phyloP scores from a whole-genome alignment of 1,140 invertebrate genomes.

The Pissodes strobi region DNA sequence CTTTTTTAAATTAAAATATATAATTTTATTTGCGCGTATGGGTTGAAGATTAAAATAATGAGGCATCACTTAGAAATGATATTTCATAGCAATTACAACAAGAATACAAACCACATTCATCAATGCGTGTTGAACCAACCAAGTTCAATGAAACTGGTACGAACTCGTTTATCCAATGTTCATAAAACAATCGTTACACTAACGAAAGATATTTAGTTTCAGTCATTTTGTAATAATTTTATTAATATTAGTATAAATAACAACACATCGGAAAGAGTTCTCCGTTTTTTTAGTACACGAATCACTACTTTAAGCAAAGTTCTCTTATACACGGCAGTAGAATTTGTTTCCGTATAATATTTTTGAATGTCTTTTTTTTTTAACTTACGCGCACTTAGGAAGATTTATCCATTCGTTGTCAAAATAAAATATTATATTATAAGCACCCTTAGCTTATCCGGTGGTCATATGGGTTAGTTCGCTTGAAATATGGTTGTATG shows the following conservation, averaged over 20 bases:
- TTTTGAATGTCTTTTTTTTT: slow-evolving; percentile 14
- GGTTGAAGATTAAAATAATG: no score
- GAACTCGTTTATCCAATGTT: background rate
- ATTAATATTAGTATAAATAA: slow-evolving; percentile 30
- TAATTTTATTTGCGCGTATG: no score
- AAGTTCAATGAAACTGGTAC: background rate
- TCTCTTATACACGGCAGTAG: slow-evolving; percentile 48
- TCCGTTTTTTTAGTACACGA: slow-evolving; percentile 24
- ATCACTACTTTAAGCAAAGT: slow-evolving; percentile 31
- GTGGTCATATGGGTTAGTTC: slow-evolving; percentile 13
- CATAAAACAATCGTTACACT: slow-evolving; percentile 9
- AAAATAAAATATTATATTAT: slow-evolving; percentile 52
- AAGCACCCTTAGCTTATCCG: slow-evolving; percentile 42
- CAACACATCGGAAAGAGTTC: slow-evolving; percentile 26
- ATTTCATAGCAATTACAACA: no score
- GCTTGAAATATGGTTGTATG: background rate
- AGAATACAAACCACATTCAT: no score
- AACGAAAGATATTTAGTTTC: slow-evolving; percentile 18
- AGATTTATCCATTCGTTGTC: slow-evolving; percentile 54
- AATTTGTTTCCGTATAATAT: slow-evolving; percentile 33
- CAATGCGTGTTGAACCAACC: no score
- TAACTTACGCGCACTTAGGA: slow-evolving; percentile 41
- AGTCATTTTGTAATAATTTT: slow-evolving; percentile 24
- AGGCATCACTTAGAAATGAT: no score
- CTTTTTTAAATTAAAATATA: no score